Conservation (phyloP, 2,113 vertebrate genomes). For the Tretioscincus oriximinensis region DNA sequence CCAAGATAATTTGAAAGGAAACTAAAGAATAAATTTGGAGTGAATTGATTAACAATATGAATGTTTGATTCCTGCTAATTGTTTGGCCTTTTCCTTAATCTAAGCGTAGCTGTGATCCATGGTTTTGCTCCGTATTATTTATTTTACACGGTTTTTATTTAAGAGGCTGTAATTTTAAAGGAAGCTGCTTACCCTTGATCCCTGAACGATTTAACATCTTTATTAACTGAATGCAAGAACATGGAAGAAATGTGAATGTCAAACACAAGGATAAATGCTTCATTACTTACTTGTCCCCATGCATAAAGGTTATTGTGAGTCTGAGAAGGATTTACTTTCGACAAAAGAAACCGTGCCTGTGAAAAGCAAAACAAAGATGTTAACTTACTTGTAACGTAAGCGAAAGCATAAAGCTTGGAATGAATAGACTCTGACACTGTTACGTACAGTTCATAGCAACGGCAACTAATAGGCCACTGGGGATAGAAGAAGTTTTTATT, state of each 20-base stretch:
- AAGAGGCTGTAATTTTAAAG: too few relatives aligned
- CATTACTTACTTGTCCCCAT: conserved; percentile 88
- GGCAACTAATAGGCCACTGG: too few relatives aligned
- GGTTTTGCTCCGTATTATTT: background rate
- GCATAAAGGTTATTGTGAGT: conserved; percentile 96
- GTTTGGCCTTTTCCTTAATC: too few relatives aligned
- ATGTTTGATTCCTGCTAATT: too few relatives aligned
- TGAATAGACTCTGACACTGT: background rate
- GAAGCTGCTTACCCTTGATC: background rate
- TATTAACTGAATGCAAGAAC: background rate
- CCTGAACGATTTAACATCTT: background rate
- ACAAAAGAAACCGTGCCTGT: conserved; percentile 93
- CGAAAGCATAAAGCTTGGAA: background rate
- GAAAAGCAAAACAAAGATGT: conserved; percentile 46
- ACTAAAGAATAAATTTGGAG: too few relatives aligned
- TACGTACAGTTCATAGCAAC: background rate
- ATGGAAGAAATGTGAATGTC: background rate
- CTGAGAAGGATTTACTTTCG: conserved; percentile 98
- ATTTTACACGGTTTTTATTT: background rate
- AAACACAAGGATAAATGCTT: background rate
- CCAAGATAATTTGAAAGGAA: too few relatives aligned
- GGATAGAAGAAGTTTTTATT: too few relatives aligned
- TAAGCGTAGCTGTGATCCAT: background rate
- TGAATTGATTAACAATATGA: too few relatives aligned
- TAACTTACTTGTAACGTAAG: conserved; percentile 2